Evolutionary conservation across 2,113 vertebrate species (phyloP).

Genomic region (Heloderma charlesbogerti): DNA sequence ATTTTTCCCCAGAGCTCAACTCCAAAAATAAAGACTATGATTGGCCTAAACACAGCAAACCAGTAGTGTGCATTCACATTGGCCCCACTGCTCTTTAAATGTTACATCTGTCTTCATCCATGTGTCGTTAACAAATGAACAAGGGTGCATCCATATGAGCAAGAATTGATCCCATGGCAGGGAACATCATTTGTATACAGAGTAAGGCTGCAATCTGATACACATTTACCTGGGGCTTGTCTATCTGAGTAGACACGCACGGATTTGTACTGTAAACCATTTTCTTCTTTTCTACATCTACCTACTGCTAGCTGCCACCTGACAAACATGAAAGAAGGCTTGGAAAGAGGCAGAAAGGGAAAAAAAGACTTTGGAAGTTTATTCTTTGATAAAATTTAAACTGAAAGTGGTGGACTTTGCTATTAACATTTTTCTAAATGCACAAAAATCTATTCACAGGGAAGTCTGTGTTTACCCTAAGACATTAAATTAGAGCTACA

Average conservation of each 20-base stretch:
- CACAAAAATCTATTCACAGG: constrained; percentile 33
- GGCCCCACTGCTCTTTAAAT: neutral
- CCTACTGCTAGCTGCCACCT: neutral
- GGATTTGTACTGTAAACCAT: neutral
- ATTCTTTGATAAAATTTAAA: constrained; percentile 67
- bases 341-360: constrained; percentile 2
- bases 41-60: neutral
- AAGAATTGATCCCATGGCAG: neutral
- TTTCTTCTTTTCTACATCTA: neutral
- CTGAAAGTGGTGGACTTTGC: constrained; percentile 48
- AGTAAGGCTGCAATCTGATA: neutral
- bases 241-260: neutral
- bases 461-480: constrained; percentile 36
- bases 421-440: constrained; percentile 41
- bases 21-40: neutral
- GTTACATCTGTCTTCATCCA: neutral
- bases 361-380: constrained; percentile 68
- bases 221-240: neutral
- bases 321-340: neutral
- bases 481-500: constrained; percentile 43
- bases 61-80: neutral
- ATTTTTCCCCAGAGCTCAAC: neutral
- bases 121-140: neutral
- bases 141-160: neutral
- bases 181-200: neutral